Evolutionary conservation across 2,888 invertebrate species (phyloP).

Genomic region (Eupithecia exiguata): DNA sequence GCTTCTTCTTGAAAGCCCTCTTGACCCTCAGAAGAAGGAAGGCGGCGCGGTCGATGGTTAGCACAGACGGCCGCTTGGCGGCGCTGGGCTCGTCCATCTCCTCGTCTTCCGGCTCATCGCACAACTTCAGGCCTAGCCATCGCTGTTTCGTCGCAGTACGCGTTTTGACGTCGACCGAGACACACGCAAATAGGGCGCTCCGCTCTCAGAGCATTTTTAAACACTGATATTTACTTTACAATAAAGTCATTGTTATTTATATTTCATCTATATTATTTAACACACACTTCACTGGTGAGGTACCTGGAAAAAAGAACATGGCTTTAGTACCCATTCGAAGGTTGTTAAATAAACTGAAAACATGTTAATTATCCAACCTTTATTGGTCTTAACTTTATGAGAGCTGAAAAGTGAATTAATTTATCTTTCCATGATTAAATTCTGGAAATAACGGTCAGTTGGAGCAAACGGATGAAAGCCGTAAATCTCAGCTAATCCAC

Average conservation of each 20-base stretch:
- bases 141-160: constrained; percentile 74
- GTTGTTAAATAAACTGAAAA: background rate
- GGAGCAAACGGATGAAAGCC: constrained; percentile 21
- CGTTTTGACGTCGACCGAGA: constrained; percentile 59
- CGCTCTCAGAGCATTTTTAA: constrained; percentile 36
- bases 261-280: background rate
- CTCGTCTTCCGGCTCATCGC: constrained; percentile 73
- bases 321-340: background rate
- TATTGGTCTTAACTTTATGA: constrained; percentile 38
- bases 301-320: constrained; percentile 26
- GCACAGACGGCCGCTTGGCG: constrained; percentile 85
- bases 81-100: constrained; percentile 78
- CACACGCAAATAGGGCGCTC: constrained; percentile 47
- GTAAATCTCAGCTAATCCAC: constrained; percentile 34
- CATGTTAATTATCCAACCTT: constrained; percentile 13
- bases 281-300: constrained; percentile 2
- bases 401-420: constrained; percentile 34
- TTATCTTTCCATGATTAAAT: constrained; percentile 34
- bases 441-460: constrained; percentile 36
- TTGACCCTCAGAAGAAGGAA: constrained; percentile 94
- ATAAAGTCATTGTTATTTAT: constrained; percentile 1
- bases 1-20: constrained; percentile 95
- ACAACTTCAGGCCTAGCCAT: constrained; percentile 83
- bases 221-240: constrained; percentile 17
- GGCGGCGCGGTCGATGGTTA: constrained; percentile 95